Conservation (phyloP, 2,888 invertebrate species). For the Podabrus alpinus region DNA sequence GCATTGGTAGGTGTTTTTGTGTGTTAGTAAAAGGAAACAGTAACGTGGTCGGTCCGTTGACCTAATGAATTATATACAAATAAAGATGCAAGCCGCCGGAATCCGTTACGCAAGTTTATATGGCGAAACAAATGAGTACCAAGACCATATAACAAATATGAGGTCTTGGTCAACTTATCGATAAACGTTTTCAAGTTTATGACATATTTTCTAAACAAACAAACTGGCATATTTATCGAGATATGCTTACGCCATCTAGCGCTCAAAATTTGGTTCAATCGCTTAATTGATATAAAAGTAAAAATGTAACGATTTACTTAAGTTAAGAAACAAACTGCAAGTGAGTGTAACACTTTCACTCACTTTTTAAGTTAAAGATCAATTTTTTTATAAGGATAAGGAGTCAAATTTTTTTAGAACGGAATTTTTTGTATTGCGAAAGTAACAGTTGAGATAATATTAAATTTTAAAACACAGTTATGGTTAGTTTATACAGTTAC, state of each 20-base stretch:
- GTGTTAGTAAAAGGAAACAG: constrained; percentile 27
- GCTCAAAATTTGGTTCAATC: not conserved
- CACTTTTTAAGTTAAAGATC: not conserved
- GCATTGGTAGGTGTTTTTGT: constrained; percentile 13
- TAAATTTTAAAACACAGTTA: constrained; percentile 5
- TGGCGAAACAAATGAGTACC: constrained; percentile 8
- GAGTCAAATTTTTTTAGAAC: not conserved
- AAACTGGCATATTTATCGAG: not conserved
- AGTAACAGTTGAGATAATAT: not conserved
- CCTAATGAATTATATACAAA: constrained; percentile 28
- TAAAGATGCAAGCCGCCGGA: constrained; percentile 14
- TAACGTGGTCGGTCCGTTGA: constrained; percentile 24
- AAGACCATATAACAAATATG: not conserved
- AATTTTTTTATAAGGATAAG: not conserved
- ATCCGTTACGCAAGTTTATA: constrained; percentile 17
- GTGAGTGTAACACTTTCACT: not conserved
- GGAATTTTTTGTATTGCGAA: not conserved
- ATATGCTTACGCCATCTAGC: not conserved
- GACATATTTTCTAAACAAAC: not conserved
- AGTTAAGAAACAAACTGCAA: not conserved
- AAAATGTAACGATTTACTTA: not conserved
- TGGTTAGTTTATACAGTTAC: constrained; percentile 10
- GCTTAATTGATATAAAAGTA: not conserved
- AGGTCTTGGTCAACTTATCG: not conserved
- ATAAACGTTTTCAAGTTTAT: not conserved